Evolutionary conservation across 2,888 invertebrate species (phyloP).

Genomic region (Atherix ibis): DNA sequence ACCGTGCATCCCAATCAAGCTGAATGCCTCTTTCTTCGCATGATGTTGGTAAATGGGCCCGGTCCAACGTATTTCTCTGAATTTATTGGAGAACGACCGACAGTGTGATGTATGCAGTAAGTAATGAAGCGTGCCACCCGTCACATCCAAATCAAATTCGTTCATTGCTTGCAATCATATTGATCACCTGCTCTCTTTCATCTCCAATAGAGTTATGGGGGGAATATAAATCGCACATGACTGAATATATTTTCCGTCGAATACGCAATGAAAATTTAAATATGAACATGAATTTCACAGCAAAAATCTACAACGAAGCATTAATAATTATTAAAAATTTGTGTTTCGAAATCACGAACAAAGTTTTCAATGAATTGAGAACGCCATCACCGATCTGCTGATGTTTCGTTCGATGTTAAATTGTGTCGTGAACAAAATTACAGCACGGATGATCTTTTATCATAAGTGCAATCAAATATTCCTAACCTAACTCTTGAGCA

Average conservation of each 20-base stretch:
- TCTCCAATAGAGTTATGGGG: constrained; percentile 14
- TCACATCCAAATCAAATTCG: no score
- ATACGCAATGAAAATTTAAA: constrained; percentile 15
- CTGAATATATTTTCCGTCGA: constrained; percentile 13
- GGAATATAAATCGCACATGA: constrained; percentile 12
- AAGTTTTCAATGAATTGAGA: neutral
- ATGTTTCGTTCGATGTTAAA: constrained; percentile 11
- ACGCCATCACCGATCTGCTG: constrained; percentile 1
- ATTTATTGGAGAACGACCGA: no score
- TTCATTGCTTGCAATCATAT: no score
- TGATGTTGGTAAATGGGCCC: constrained; percentile 15
- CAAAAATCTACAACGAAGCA: no score
- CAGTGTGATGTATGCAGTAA: no score
- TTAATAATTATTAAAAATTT: neutral
- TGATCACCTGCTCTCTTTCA: constrained; percentile 14
- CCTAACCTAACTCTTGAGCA: constrained; percentile 14
- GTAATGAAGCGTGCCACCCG: no score
- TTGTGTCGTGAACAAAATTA: constrained; percentile 15
- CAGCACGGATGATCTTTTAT: constrained; percentile 14
- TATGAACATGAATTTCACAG: neutral
- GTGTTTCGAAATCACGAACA: neutral
- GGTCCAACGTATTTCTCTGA: no score
- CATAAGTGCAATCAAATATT: constrained; percentile 15
- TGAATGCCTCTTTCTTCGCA: constrained; percentile 10
- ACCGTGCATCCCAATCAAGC: constrained; percentile 3